A percentile compares a stretch with the other conserved stretches of the same genome.
These are phyloP conservation scores for Chrysodeixis includens DNA, from an alignment of 2,888 invertebrate genomes.

Conservation along the genomic window DNA sequence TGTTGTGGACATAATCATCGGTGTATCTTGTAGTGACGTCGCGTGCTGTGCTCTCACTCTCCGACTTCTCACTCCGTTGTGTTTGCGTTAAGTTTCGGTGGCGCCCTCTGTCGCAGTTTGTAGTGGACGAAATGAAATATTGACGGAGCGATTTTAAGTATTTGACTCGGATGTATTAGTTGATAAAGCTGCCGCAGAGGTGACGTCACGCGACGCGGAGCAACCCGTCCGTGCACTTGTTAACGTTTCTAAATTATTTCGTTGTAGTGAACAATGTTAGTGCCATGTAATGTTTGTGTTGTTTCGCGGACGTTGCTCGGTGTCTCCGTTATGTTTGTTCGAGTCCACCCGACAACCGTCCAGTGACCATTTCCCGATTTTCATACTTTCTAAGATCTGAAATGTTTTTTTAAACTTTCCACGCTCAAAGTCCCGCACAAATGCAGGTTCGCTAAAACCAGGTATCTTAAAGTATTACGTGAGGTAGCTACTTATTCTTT, in stretches of 20 bases:
- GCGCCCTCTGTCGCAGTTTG: slow-evolving; percentile 23
- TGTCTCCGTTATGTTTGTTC: slow-evolving; percentile 30
- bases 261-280: slow-evolving; percentile 61
- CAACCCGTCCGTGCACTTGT: slow-evolving; percentile 41
- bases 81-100: slow-evolving; percentile 53
- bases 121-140: not conserved
- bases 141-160: not conserved
- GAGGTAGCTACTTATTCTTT: slow-evolving; percentile 75
- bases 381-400: slow-evolving; percentile 72
- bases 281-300: slow-evolving; percentile 63
- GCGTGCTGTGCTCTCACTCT: slow-evolving; percentile 68
- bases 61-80: slow-evolving; percentile 49
- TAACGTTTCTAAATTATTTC: slow-evolving; percentile 58
- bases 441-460: slow-evolving; percentile 62
- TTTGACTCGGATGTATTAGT: not conserved
- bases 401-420: slow-evolving; percentile 40
- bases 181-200: slow-evolving; percentile 14
- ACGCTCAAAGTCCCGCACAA: slow-evolving; percentile 69
- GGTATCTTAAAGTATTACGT: slow-evolving; percentile 65
- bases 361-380: slow-evolving; percentile 72
- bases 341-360: slow-evolving; percentile 76
- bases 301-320: slow-evolving; percentile 39
- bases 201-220: slow-evolving; percentile 32
- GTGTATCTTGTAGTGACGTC: slow-evolving; percentile 74
- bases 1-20: slow-evolving; percentile 83